Evolutionary conservation across 2,888 invertebrate species (phyloP), one percentile per base, ranked within the genome.

Genomic region (Sarcophaga subvicina): DNA sequence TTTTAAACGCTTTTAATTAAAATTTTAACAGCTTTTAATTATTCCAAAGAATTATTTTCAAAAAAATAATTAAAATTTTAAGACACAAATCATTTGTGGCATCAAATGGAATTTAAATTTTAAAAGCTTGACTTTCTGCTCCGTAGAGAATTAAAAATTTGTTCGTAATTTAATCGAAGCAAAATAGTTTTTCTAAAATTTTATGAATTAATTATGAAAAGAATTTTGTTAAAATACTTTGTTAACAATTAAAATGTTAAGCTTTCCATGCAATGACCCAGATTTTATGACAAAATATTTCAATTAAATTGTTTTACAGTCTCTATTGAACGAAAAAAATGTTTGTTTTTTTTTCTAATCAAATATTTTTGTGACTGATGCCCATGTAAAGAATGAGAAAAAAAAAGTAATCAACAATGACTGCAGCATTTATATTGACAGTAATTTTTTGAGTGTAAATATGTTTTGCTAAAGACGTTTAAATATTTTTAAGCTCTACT

Each of bases 201-300:
- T 70, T 70, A 47, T 20, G 69, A 25, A 27, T 25, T 37, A 22
- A 54, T 71, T 71, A n/a, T 71, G 25, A 54, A 54, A 54, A 54
- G 54, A 54, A 54, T 54, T 54, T 54, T 54, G 17, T 54, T 54
- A 14, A 14, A 14, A 14, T 10, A 10, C 14, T 63, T 54, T 27
- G 11, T 70, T n/a, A 25, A 66, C 45, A 49, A 70, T 71, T 11
- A 27, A 27, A 59, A 64, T 71, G 69, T 66, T 73, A 45, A 60
- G 67, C 80, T 80, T 80, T 80, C 80, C 75, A 81, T 75, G 69
- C 75, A 75, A 62, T 81, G 75, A 75, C 81, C 81, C 27, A 75
- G 60, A 81, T 81, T 81, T 81, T 81, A 75, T 10, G 25, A 47
- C 49, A 75, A 75, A 60, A 69, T 81, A 81, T 75, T 73, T 49